Evolutionary conservation across 2,113 vertebrate genomes (phyloP), one percentile per base, ranked within the genome.

Genomic region (Oryzias melastigma): DNA sequence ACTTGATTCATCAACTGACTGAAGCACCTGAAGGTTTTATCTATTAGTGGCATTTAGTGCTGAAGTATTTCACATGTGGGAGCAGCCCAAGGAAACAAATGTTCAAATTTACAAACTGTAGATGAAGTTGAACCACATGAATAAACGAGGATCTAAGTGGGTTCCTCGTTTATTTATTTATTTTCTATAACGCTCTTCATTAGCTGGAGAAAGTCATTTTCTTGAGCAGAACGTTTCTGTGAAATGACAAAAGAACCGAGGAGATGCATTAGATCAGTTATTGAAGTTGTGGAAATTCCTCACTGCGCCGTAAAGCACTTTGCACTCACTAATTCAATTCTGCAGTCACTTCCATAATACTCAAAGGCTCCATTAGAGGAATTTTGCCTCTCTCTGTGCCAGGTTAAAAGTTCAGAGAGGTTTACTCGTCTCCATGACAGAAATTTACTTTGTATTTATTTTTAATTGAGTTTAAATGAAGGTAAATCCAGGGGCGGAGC

Each of bases 61-160:
- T 50, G 46, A 73, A 42, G 40, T 25, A 13, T 54, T 8, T 0
- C 49, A 35, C 52, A 25, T 56, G 56, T 35, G 24, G 56, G 45
- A 71, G 29, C 62, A 49, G 58, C 64, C 67, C 50, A 1, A 1
- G 55, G 58, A 68, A 46, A 60, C 46, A 66, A 73, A 71, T 54
- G 52, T 69, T 75, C 7, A 65, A 41, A 66, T 81, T 62, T 52
- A 58, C 54, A 62, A 54, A 73, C 60, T 7, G 12, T 5, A 63
- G 58, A 48, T 76, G 42, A 74, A 60, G 29, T 12, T 20, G 65
- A 65, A 77, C 76, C 55, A 64, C 25, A 59, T 42, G 59, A 75
- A 62, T 52, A 59, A 62, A 71, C 48, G 40, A 40, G 17, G 53
- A 58, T 50, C 56, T n/a, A 3, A 4, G 41, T 49, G 5, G 43